Evolutionary conservation across 2,113 vertebrate genomes (phyloP), one percentile per base, ranked within the genome.

Genomic region (Pao palembangensis): DNA sequence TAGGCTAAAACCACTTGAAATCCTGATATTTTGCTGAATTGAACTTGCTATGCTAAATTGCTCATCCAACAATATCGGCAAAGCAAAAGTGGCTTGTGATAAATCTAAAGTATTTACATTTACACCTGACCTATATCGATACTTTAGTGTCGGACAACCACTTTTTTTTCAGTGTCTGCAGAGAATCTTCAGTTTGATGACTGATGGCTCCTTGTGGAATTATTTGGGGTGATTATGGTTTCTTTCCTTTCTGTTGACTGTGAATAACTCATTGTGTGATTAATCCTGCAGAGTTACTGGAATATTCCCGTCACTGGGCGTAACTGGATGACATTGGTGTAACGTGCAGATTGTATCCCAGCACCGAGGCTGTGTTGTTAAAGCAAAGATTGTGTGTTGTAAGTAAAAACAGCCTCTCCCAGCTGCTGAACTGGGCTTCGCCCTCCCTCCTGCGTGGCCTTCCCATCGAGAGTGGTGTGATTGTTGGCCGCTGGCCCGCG

Each of bases 381-480:
- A 68, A 68, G 56, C 49, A 16, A 80, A 70, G 69, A 51, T 53
- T 43, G 50, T 49, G 58, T 31, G 69, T 49, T 67, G 71, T 80
- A 73, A 82, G 68, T 81, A 44, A 76, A 82, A 87, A 81, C 83
- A 83, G 79, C 82, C 80, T 84, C 81, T 87, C 82, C 82, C 76
- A 79, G 76, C 79, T 79, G 83, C 74, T 89, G 85, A 86, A 86
- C 88, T 79, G 77, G 79, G 72, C 21, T 59, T 84, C 69, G 80
- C 73, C 83, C 81, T 73, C 78, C 75, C 77, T 71, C 66, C 73
- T 50, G 65, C 62, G 5, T 42, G 64, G 67, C 71, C 83, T 75
- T 79, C 83, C 71, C 63, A 76, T 71, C 64, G 73, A 75, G 76
- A 66, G 44, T 56, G 61, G 53, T 80, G 78, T 87, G 51, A 78